Evolutionary conservation across 1,140 invertebrate genomes (phyloP).

Genomic region (Drosophila triauraria): DNA sequence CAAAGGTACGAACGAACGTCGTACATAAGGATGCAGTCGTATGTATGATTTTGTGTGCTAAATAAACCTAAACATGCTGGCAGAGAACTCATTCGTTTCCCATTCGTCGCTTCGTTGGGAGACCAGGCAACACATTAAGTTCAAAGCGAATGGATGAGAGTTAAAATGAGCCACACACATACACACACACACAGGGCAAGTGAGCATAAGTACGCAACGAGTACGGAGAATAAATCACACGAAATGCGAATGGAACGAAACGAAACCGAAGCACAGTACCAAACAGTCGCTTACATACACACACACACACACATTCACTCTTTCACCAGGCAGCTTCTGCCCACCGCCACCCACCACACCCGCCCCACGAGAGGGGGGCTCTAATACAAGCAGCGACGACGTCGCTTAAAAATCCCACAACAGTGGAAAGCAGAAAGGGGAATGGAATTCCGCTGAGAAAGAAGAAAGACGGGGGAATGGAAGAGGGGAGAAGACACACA

Average conservation of each 20-base stretch:
- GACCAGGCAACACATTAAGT: constrained; percentile 71
- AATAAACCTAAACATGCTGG: constrained; percentile 79
- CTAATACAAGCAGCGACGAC: constrained; percentile 41
- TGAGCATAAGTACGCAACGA: constrained; percentile 81
- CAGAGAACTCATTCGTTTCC: constrained; percentile 80
- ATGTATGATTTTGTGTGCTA: constrained; percentile 62
- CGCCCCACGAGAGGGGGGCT: not conserved
- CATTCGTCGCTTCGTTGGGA: constrained; percentile 74
- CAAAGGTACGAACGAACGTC: constrained; percentile 11
- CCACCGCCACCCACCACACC: constrained; percentile 3
- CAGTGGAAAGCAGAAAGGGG: constrained; percentile 44
- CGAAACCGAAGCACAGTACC: constrained; percentile 59
- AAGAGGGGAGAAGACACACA: constrained; percentile 57
- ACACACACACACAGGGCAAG: constrained; percentile 57
- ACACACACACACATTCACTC: constrained; percentile 57
- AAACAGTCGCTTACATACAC: constrained; percentile 55
- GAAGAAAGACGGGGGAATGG: not conserved
- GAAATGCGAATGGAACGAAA: constrained; percentile 79
- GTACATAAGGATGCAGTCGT: constrained; percentile 33
- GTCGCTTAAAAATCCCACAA: constrained; percentile 79
- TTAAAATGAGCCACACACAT: constrained; percentile 77
- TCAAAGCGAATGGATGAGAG: constrained; percentile 81
- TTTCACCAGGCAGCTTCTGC: constrained; percentile 61
- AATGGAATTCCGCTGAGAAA: constrained; percentile 7
- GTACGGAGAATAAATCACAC: constrained; percentile 82